Conservation (phyloP, 1,140 invertebrate genomes). For the Bombus pyrosoma region DNA sequence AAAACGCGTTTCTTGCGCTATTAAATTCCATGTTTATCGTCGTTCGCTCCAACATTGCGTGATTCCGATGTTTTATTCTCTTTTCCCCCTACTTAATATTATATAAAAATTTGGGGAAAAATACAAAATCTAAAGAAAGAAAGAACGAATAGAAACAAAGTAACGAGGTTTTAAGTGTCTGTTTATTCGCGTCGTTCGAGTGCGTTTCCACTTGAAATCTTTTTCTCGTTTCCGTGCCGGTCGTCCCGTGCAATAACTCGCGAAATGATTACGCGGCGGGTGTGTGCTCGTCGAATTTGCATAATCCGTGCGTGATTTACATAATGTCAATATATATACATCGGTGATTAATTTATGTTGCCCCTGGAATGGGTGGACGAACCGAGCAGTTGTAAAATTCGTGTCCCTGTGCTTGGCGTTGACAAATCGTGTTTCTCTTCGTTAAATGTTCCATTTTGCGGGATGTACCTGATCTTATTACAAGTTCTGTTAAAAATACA, state of each 20-base stretch:
- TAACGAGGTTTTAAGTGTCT: conserved; percentile 13
- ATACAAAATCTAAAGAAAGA: too few species aligned
- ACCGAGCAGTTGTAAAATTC: conserved; percentile 32
- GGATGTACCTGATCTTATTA: not conserved
- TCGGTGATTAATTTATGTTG: conserved; percentile 42
- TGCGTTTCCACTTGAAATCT: not conserved
- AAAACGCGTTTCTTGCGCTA: conserved; percentile 16
- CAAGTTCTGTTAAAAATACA: not conserved
- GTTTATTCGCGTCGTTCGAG: not conserved
- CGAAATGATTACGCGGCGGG: conserved; percentile 28
- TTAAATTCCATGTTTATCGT: conserved; percentile 25
- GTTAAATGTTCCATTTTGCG: conserved; percentile 8
- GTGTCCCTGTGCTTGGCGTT: conserved; percentile 30
- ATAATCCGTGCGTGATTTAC: conserved; percentile 34
- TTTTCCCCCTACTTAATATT: not conserved
- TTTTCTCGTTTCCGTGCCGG: not conserved
- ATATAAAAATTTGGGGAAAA: not conserved
- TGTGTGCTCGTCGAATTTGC: conserved; percentile 25
- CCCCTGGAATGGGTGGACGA: conserved; percentile 6
- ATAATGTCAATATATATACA: conserved; percentile 34
- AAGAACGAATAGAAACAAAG: not conserved
- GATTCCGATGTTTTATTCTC: not conserved
- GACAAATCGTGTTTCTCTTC: conserved; percentile 32
- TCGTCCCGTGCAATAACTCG: conserved; percentile 13
- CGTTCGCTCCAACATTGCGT: not conserved